phyloP scores from a whole-genome alignment of 2,888 invertebrate species.

The Drosophila silvestris region DNA sequence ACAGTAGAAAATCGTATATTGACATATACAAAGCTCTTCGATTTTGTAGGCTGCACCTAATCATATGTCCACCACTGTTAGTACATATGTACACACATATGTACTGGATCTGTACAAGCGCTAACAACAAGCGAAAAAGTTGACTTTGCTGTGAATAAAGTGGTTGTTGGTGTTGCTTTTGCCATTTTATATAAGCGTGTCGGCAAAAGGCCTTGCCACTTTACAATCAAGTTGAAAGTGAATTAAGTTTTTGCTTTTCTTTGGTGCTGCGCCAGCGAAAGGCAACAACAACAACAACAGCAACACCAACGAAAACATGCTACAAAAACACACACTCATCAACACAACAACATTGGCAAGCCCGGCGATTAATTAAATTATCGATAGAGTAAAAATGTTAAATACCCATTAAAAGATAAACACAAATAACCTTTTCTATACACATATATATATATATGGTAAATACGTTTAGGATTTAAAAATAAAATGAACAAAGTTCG shows the following conservation, averaged over 20 bases:
- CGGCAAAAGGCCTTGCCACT: constrained; percentile 64
- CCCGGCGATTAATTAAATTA: constrained; percentile 51
- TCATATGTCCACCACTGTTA: neutral
- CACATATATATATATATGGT: neutral
- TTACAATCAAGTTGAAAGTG: constrained; percentile 73
- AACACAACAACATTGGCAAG: constrained; percentile 25
- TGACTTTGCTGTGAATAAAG: constrained; percentile 52
- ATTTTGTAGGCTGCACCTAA: neutral
- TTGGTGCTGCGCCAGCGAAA: constrained; percentile 63
- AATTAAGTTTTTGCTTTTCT: constrained; percentile 73
- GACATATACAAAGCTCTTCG: neutral
- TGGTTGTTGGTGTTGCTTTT: constrained; percentile 41
- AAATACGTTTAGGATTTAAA: neutral
- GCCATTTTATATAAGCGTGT: constrained; percentile 46
- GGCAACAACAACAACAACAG: constrained; percentile 33
- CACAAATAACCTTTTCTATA: constrained; percentile 5
- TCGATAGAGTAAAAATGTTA: constrained; percentile 57
- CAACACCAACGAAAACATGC: constrained; percentile 8
- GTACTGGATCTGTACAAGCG: constrained; percentile 38
- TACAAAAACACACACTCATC: constrained; percentile 16
- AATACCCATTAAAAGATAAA: constrained; percentile 50
- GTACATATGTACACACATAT: constrained; percentile 29
- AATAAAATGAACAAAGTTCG: constrained; percentile 1
- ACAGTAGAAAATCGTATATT: neutral
- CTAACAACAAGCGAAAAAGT: constrained; percentile 61